Base-by-base conservation (phyloP, 1,140 invertebrate species). In the Nautilus pompilius region DNA sequence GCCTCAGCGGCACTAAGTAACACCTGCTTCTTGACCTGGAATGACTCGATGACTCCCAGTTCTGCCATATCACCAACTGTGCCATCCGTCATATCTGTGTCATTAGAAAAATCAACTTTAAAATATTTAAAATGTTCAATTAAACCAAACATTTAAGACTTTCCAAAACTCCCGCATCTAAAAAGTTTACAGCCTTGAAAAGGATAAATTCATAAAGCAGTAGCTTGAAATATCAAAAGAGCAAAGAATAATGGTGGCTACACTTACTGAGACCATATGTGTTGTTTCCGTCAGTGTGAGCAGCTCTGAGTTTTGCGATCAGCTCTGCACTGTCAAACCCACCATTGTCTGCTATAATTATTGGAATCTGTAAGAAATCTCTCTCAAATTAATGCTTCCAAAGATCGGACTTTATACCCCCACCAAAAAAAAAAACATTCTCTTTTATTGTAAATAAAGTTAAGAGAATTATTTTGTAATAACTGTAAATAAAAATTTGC, bases 271-370 rank as follows among this genome's bases (percentile, higher is more conserved):
- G 85, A 58, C 98, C 98, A 83, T 87, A 87, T 0, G 90, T 90
- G 51, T 81, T 81, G 69, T 88, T 86, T 54, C 90, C 91, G 68
- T 90, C 88, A 48, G 90, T 89, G 82, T 99, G 98, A 20, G 88
- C 86, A 26, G 97, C 95, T 70, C 95, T 85, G 24, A 99, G 86
- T 76, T 96, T 88, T 20, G 93, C 91, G 34, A 99, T 86, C 29
- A 99, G 84, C 71, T 98, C 93, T 10, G 96, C 92, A 54, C 95
- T 98, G 86, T 99, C 98, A 80, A 94, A 98, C 59, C 98, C 97
- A 68, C 93, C 98, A 85, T 99, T 99, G 80, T 99, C 98, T 29
- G 95, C 95, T 71, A 99, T 98, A 54, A 92, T 91, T 29, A 92
- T 95, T 3, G 98, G 98, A 54, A 99, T 84, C 75, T 94, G 88